Evolutionary conservation across 2,797 vertebrate species (phyloP), one percentile per base, ranked within the genome.

Genomic region (Staurois parvus): DNA sequence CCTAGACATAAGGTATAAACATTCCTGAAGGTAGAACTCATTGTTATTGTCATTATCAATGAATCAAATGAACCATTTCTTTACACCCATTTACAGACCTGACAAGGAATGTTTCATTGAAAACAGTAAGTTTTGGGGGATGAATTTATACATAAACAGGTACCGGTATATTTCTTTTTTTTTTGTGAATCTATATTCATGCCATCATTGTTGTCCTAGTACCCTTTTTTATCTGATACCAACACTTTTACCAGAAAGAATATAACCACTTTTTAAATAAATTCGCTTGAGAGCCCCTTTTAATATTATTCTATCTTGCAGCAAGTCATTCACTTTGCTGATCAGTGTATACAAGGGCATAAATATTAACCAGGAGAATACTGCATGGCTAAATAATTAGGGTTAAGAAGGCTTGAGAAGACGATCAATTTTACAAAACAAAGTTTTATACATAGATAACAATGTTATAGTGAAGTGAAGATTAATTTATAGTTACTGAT

Each of bases 401-500:
- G 78, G 78, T 80, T 67, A 80, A 80, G 45, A 70, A 80, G 78
- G 78, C 78, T 80, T 70, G 42, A 59, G 78, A 80, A 56, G 67
- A 59, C 45, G 52, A 80, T 80, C 78, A 80, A 80, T 80, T 80
- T 45, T 80, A 29, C 19, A 52, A 70, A 72, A 80, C 78, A 72
- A 80, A 80, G 78, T 80, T 72, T 70, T 42, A 70, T 56, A 68
- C 78, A 80, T 17, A 80, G 78, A 80, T 80, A 29, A 80, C 66
- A 80, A 70, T 80, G 78, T 80, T 80, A 56, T 37, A 80, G 28
- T 42, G 48, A 80, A 80, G 66, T 34, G 45, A 70, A 80, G 78
- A 70, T 80, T 80, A 80, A 80, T 80, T 80, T 80, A 80, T 70
- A 72, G 29, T 56, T 80, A 72, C 78, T 72, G 67, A 80, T 79